phyloP scores from a whole-genome alignment of 2,113 vertebrate genomes.

The Istiophorus platypterus region DNA sequence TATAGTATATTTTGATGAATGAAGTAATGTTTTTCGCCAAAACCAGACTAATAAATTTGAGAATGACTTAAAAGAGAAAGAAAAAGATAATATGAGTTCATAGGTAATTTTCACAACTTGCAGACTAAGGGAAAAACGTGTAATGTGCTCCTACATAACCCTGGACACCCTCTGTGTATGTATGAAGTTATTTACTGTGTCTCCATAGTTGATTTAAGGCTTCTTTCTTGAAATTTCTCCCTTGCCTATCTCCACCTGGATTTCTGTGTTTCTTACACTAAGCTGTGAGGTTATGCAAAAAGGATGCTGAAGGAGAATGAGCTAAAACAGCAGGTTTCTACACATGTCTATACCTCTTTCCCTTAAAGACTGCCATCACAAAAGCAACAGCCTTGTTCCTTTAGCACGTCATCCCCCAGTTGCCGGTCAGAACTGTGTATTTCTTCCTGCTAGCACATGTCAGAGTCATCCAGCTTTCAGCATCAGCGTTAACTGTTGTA shows the following conservation, averaged over 20 bases:
- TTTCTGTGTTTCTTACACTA: slow-evolving; percentile 22
- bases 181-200: slow-evolving; percentile 24
- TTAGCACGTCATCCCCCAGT: slow-evolving; percentile 54
- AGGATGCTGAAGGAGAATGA: slow-evolving; percentile 50
- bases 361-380: slow-evolving; percentile 52
- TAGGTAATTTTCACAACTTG: background rate
- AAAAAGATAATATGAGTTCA: background rate
- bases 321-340: slow-evolving; percentile 71
- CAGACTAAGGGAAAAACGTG: background rate
- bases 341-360: slow-evolving; percentile 57
- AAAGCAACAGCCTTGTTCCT: slow-evolving; percentile 69
- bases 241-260: slow-evolving; percentile 56
- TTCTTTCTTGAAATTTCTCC: slow-evolving; percentile 49
- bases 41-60: background rate
- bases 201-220: slow-evolving; percentile 59
- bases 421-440: slow-evolving; percentile 55
- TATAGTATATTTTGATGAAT: slow-evolving; percentile 14
- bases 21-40: too few relatives aligned
- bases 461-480: slow-evolving; percentile 41
- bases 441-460: slow-evolving; percentile 48
- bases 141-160: slow-evolving; percentile 25
- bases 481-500: slow-evolving; percentile 48
- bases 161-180: slow-evolving; percentile 5
- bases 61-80: background rate
- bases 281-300: slow-evolving; percentile 42